Evolutionary conservation across 1,140 invertebrate species (phyloP), one percentile per base, ranked within the genome.

Genomic region (Dendrolimus punctatus): DNA sequence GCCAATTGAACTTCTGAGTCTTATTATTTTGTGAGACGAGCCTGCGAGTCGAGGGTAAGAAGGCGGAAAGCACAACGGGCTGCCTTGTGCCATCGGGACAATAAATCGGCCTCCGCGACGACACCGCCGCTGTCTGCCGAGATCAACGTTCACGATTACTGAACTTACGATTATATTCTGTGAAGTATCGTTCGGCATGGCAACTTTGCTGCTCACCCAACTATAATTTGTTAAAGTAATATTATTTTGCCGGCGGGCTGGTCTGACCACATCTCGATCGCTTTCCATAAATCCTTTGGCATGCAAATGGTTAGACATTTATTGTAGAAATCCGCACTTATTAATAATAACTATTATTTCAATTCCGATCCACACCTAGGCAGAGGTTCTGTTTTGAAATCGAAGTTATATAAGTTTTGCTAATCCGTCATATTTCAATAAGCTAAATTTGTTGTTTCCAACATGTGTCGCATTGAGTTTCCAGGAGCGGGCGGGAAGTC

Each of bases 41-140:
- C 55, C 56, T 59, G 60, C 64, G 57, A 45, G 53, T 40, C 49
- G 36, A 52, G 39, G 54, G 65, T 70, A 73, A 73, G 71, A 70
- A 80, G 71, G 77, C 74, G 76, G 72, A 78, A 70, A 64, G 58
- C 54, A 80, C 77, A 78, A 80, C 74, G 73, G 66, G 58, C 52
- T 54, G 70, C 73, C 69, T 83, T 83, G 77, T 80, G 67, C 66
- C 57, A 55, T 50, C 64, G 55, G 64, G 63, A 57, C 76, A 61
- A 81, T 84, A 84, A 81, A 84, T 81, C 68, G 69, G 78, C 81
- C 73, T 76, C 69, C 70, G 75, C 78, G 72, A 74, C 72, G 78
- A 83, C 73, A 78, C 67, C 73, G 58, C 53, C 61, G 66, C 65
- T 73, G 70, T 74, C 66, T 56, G 66, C 43, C 48, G 62, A 73